These are phyloP conservation scores for Cyrtorhinus lividipennis DNA, from an alignment of 1,140 invertebrate species.

Conservation along the genomic window DNA sequence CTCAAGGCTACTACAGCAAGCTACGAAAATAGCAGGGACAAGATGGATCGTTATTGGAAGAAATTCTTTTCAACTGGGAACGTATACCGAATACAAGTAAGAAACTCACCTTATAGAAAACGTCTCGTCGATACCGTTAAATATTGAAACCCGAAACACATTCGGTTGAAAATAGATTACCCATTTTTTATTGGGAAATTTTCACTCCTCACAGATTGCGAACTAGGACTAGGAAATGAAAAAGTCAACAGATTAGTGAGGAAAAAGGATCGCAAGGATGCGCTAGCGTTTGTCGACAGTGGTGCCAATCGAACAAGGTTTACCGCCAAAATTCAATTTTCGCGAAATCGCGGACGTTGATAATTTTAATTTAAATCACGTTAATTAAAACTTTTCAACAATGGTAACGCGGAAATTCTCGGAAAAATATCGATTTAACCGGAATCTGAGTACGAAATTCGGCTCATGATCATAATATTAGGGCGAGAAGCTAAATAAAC, in stretches of 20 bases:
- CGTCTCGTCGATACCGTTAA: not conserved
- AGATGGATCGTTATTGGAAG: conserved; percentile 8
- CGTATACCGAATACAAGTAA: not conserved
- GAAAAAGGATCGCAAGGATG: not conserved
- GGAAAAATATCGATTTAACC: no score
- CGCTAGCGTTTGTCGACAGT: not conserved
- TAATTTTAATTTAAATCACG: no score
- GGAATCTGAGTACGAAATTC: no score
- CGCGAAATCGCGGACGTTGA: no score
- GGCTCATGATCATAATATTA: no score
- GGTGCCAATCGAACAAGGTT: not conserved
- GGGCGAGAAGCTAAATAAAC: no score
- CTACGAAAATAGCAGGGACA: conserved; percentile 6
- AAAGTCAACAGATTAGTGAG: not conserved
- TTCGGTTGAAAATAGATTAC: not conserved
- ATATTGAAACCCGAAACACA: not conserved
- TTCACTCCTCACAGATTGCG: not conserved
- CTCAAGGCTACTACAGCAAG: conserved; percentile 9
- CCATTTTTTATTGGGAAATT: not conserved
- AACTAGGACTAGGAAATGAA: not conserved
- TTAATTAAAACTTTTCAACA: no score
- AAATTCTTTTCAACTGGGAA: not conserved
- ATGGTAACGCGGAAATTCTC: no score
- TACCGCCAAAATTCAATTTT: not conserved
- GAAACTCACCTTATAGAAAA: not conserved